phyloP scores from a whole-genome alignment of 2,888 invertebrate genomes.

The Drosophila crucigera region DNA sequence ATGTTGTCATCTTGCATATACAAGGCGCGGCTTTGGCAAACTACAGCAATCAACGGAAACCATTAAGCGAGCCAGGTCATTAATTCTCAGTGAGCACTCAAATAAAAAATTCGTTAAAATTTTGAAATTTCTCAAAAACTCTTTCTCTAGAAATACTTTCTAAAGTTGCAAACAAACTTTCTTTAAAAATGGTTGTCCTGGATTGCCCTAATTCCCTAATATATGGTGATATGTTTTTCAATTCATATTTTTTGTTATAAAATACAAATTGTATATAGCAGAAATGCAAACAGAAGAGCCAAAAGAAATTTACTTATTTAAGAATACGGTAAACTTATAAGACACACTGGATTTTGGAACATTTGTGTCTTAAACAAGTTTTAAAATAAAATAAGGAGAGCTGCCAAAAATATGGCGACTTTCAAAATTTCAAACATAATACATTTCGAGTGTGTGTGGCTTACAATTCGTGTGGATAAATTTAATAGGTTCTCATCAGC shows the following conservation, averaged over 20 bases:
- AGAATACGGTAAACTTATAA: background rate
- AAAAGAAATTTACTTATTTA: background rate
- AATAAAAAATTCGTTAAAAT: background rate
- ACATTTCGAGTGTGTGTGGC: slow-evolving; percentile 2
- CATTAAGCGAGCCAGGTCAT: slow-evolving; percentile 50
- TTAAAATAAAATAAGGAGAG: background rate
- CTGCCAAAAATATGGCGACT: background rate
- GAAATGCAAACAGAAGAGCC: background rate
- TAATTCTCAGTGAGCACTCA: slow-evolving; percentile 34
- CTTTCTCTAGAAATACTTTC: background rate
- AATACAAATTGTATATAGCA: accelerated
- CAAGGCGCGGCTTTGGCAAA: background rate
- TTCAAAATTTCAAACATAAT: background rate
- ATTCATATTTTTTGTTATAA: background rate
- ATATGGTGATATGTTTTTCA: background rate
- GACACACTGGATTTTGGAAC: background rate
- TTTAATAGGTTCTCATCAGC: slow-evolving; percentile 73
- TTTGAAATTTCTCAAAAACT: background rate
- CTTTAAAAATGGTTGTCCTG: background rate
- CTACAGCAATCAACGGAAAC: background rate
- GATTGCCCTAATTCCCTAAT: background rate
- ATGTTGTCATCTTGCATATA: background rate
- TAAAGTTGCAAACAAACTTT: background rate
- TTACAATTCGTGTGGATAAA: slow-evolving; percentile 69
- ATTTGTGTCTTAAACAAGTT: background rate